Evolutionary conservation across 35 echinoderm and acorn worm genomes (phyloP), one percentile per base, ranked within the genome.

Genomic region (Ophioderma brevispina): DNA sequence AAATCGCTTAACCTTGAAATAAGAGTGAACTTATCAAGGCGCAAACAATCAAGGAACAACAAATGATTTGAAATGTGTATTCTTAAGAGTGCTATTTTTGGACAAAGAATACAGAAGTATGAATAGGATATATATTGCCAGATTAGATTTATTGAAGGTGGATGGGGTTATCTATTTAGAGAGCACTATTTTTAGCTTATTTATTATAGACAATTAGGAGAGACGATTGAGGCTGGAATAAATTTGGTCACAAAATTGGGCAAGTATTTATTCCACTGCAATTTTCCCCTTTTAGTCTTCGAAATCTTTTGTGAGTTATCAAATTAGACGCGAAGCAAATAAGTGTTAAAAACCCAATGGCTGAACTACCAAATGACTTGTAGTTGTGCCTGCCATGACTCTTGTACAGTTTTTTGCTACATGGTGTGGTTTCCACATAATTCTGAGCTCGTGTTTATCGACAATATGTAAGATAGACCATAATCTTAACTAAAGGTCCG

Each of bases 371-470:
- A 70, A 70, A 70, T 70, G 15, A 70, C 17, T 46, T 46, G 41
- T 46, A 46, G 41, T 17, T 17, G 28, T 18, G 59, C 59, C 59
- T 2, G 46, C 23, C 5, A 70, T 70, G 1, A 70, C 2, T 3
- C 10, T 70, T 70, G 59, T 70, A 70, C 28, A 70, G 59, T 70
- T 70, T 25, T 70, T 46, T 46, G 41, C 41, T 46, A 46, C 59
- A 70, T 70, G 59, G 59, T 70, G 59, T 70, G 59, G n/a, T 70
- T 70, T 70, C 59, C 59, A 70, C 59, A 70, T 70, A 46, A 4
- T 70, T 70, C 6, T 70, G n/a, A n/a, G n/a, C n/a, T n/a, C n/a
- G 10, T 70, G 15, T 30, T 70, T 70, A 70, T 70, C 59, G 23
- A 70, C 59, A 13, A 15, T 15, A 3, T 70, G 59, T 70, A 70